Evolutionary conservation across 2,113 vertebrate species (phyloP), one percentile per base, ranked within the genome.

Genomic region (Talpa occidentalis): DNA sequence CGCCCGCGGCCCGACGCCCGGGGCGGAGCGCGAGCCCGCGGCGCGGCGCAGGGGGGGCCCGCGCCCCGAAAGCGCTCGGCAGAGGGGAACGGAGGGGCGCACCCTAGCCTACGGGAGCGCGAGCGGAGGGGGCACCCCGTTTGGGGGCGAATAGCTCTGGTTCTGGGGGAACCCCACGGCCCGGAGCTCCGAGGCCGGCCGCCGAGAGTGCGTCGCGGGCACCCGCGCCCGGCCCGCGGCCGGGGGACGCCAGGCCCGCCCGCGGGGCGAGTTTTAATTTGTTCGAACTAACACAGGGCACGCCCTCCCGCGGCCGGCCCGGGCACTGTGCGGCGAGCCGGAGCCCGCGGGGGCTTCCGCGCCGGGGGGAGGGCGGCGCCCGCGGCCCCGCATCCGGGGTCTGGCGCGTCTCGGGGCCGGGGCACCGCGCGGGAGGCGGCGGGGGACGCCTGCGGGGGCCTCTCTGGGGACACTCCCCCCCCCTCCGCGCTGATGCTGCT

Each of bases 211-310:
- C 40, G 56, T 77, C 32, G 26, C 52, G 0, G 74, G 26, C 32
- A 22, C 5, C 93, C 21, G 40, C 4, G 59, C 77, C 3, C 69
- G 10, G 62, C 9, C 42, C 85, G 30, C 81, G 72, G 10, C 54
- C 62, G 0, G 62, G 84, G 37, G 74, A 1, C 47, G 44, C 49
- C 54, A 0, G 70, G 80, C 40, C 80, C 30, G 66, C 12, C 66
- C 70, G 26, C 42, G 49, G 93, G 85, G 17, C 79, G 77, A 14
- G 92, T 67, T 98, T 98, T 98, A 97, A 98, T 97, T 98, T 96
- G 86, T 91, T 94, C 91, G 11, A 99, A 98, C 98, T 98, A 99
- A 98, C 98, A 99, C 98, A 99, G 98, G 95, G 95, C 96, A 97
- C 98, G 98, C 98, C 98, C 98, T 98, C 99, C 79, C 96, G 98